Evolutionary conservation across 2,113 vertebrate genomes (phyloP).

Genomic region (Panthera tigris): DNA sequence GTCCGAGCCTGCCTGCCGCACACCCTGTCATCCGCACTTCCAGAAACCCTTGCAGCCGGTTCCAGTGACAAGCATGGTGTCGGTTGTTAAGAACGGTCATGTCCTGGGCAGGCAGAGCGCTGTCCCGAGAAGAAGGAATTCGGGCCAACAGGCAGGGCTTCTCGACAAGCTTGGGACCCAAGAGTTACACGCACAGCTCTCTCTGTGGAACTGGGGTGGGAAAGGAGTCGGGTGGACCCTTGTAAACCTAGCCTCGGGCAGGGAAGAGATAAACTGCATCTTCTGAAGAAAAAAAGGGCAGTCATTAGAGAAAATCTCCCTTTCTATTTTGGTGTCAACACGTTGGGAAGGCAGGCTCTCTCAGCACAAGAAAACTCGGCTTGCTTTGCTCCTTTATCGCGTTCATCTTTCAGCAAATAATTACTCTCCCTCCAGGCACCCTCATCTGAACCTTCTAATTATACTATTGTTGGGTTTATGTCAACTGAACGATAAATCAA

Average conservation of each 20-base stretch:
- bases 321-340: conserved; percentile 69
- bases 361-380: conserved; percentile 40
- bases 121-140: neutral
- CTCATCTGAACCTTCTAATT: conserved; percentile 74
- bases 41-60: neutral
- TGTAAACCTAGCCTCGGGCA: neutral
- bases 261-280: neutral
- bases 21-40: neutral
- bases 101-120: neutral
- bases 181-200: neutral
- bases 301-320: conserved; percentile 58
- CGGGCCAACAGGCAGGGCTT: fast-evolving
- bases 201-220: neutral
- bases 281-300: neutral
- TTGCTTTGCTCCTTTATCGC: conserved; percentile 53
- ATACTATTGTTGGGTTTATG: conserved; percentile 72
- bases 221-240: neutral
- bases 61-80: neutral
- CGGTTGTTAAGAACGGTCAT: neutral
- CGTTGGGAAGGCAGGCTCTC: conserved; percentile 65
- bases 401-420: conserved; percentile 82
- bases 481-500: conserved; percentile 71
- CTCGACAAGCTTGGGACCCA: fast-evolving
- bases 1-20: neutral
- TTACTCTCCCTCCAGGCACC: conserved; percentile 69